Evolutionary conservation across 1,140 invertebrate species (phyloP), one percentile per base, ranked within the genome.

Genomic region (Leptinotarsa lineolata): DNA sequence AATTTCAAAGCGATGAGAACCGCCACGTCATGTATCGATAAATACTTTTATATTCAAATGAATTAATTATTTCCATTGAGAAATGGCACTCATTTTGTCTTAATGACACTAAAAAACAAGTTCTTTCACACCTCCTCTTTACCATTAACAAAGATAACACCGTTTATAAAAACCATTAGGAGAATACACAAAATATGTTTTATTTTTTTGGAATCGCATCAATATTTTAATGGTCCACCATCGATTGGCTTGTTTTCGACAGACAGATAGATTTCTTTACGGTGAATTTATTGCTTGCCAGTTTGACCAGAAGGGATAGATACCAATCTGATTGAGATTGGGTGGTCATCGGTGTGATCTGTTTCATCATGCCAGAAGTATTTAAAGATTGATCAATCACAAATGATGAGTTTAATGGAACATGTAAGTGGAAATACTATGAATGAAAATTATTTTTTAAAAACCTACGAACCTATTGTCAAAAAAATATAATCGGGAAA

Each of bases 1-100:
- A 48, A 68, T 68, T 72, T 70, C 22, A 70, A 74, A 72, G 30
- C 67, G 46, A 45, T 59, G 58, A 58, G 48, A 61, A 74, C 74
- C 74, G 71, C 69, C 67, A 44, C 64, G 74, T 74, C 78, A 73
- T 74, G 77, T 79, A 72, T 74, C 74, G 78, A 79, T 77, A 79
- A 79, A 78, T 76, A 78, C 77, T 78, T 79, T 78, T 75, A 75
- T 79, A 79, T 78, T 78, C 74, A 78, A 79, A 79, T 79, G 75
- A 78, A 78, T 78, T 78, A 78, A 78, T 79, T 79, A 79, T 78
- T 73, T 63, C 71, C 72, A 79, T 76, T 78, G 78, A 78, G 75
- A 78, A 78, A 79, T 79, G 66, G 78, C 76, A 66, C 73, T 79
- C 74, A 77, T 77, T 78, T 78, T 72, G 54, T 59, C 74, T 78